Evolutionary conservation across 2,888 invertebrate species (phyloP).

Genomic region (Biston stratarius): DNA sequence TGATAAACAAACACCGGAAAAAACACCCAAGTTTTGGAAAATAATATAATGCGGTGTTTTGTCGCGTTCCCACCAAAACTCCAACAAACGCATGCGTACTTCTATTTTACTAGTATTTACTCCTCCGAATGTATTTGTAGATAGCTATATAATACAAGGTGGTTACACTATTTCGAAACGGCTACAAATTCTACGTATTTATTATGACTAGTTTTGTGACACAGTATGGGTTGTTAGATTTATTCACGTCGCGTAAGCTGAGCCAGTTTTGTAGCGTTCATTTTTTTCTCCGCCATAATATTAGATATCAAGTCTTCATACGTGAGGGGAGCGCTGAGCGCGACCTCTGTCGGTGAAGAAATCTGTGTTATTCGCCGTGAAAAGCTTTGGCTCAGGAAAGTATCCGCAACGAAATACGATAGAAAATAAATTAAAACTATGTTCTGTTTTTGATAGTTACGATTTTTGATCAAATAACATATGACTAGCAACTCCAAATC

Average conservation of each 20-base stretch:
- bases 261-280: conserved; percentile 57
- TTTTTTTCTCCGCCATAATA: conserved; percentile 62
- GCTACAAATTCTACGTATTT: conserved; percentile 13
- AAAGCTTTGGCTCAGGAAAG: background rate
- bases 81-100: background rate
- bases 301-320: conserved; percentile 64
- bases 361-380: conserved; percentile 49
- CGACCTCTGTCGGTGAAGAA: conserved; percentile 48
- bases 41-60: too few species aligned
- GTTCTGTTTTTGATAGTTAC: too few species aligned
- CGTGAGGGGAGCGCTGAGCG: conserved; percentile 57
- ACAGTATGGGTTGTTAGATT: conserved; percentile 10
- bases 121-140: background rate
- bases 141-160: background rate
- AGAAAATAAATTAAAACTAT: background rate
- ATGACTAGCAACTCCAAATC: too few species aligned
- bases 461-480: too few species aligned
- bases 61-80: too few species aligned
- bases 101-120: background rate
- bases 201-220: conserved; percentile 9
- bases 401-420: background rate
- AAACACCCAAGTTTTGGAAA: too few species aligned
- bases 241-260: conserved; percentile 50
- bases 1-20: too few species aligned
- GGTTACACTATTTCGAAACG: conserved; percentile 8